phyloP scores from a whole-genome alignment of 2,113 vertebrate genomes.

The Leucoraja erinaceus region DNA sequence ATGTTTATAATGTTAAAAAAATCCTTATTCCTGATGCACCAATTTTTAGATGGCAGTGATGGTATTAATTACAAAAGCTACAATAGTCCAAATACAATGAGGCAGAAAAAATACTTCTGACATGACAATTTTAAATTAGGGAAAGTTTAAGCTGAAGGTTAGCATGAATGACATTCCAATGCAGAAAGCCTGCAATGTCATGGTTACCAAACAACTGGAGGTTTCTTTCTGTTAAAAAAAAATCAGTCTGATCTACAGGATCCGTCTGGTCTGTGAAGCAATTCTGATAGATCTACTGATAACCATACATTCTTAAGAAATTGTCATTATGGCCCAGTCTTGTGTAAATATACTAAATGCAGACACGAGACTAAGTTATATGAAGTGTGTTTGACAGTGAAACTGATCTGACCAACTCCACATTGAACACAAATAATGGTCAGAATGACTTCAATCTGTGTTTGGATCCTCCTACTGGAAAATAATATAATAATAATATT shows the following conservation, averaged over 20 bases:
- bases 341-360: background rate
- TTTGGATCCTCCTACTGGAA: background rate
- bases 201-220: slow-evolving; percentile 16
- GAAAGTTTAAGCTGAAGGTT: background rate
- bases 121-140: background rate
- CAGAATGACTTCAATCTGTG: background rate
- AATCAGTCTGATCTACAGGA: background rate
- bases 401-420: background rate
- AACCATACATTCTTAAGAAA: background rate
- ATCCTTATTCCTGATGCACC: background rate
- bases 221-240: background rate
- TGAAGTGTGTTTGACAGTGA: background rate
- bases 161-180: background rate
- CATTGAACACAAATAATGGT: background rate
- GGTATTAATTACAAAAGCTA: background rate
- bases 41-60: background rate
- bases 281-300: background rate
- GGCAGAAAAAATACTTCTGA: background rate
- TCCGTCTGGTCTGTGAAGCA: background rate
- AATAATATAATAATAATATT: background rate
- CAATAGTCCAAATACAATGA: background rate
- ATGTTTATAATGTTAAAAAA: background rate
- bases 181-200: background rate
- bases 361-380: background rate
- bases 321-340: background rate